Base-by-base conservation (phyloP, 2,888 invertebrate genomes). In the Drosophila hamatofila region DNA sequence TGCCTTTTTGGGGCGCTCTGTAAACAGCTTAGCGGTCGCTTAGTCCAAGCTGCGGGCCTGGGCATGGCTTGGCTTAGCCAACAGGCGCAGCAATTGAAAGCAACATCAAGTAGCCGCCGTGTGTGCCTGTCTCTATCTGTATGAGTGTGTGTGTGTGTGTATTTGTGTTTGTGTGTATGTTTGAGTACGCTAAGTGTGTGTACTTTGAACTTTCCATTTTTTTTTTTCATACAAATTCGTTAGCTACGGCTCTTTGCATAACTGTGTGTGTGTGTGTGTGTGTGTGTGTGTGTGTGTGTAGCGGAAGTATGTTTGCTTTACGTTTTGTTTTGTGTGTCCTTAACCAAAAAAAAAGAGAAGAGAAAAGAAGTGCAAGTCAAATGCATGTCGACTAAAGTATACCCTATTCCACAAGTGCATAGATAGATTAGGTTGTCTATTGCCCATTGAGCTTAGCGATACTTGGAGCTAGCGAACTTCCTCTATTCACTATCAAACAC, bases 141-240 rank as follows among this genome's bases (percentile, higher is more conserved):
- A 42, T 35, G 11, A 12, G 18, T 56, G n/a, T 42, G 27, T 44
- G 49, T 49, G 23, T 18, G 33, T 58, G 41, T 48, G 37, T 54
- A 48, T 48, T 27, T 56, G 46, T 62, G 51, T 18, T 39, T 16
- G 59, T 61, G 57, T 62, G 70, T 58, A 56, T 78, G 72, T 86
- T 75, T 86, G 72, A 78, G 79, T 60, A 83, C 76, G 79, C 66
- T 83, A 88, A 81, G 83, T 83, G 84, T 79, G 63, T 88, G 74
- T 88, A 83, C 84, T 84, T 88, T 84, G 87, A 84, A 84, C 83
- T 84, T 84, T 86, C 81, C 70, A 82, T 80, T 88, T 83, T 80
- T 75, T 83, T n/a, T 87, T 87, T 80, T 75, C 85, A 85, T 82
- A 82, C 77, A 82, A 81, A 79, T 85, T 77, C 63, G 80, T 73